Base-by-base conservation (phyloP, 1,140 invertebrate species). In the Papilio dardanus region DNA sequence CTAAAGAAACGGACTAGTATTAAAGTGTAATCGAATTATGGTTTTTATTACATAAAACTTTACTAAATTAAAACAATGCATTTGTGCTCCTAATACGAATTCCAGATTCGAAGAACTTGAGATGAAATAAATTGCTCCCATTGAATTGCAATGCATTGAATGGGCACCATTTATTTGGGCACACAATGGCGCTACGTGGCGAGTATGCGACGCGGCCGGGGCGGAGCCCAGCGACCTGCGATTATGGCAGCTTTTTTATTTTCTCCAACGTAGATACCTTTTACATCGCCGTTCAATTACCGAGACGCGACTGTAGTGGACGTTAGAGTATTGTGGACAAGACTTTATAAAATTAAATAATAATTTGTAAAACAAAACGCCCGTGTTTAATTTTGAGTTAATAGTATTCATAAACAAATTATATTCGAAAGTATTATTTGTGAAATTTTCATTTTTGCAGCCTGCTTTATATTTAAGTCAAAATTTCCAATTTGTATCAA, bases 221-320 rank as follows among this genome's bases (percentile, higher is more conserved):
- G 87, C 88, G 86, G 81, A 78, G 83, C 78, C 79, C 82, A 79
- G 88, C 84, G 86, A 86, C 84, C 84, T 77, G 86, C 89, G 88
- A 92, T 91, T 92, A 90, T 90, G 77, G 77, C 46, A 46, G 76
- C 35, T 83, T 82, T 86, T 89, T 86, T 86, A 88, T 88, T 89
- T 83, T 90, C 89, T 85, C 84, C 85, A 71, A 79, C 88, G 89
- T 91, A 89, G 89, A 91, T 91, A 89, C 89, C 89, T 92, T 92
- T 91, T 88, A 92, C 91, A 92, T 89, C 86, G 89, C 84, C 89
- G 91, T 92, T 92, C 90, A 92, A 92, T 92, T 92, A 92, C 89
- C 79, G 87, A 85, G 83, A 80, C 80, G 83, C 78, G 86, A 83
- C 83, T 82, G 79, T 74, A 82, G 80, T 74, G 42, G 62, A 54